Evolutionary conservation across 2,888 invertebrate genomes (phyloP).

Genomic region (Clunio marinus): DNA sequence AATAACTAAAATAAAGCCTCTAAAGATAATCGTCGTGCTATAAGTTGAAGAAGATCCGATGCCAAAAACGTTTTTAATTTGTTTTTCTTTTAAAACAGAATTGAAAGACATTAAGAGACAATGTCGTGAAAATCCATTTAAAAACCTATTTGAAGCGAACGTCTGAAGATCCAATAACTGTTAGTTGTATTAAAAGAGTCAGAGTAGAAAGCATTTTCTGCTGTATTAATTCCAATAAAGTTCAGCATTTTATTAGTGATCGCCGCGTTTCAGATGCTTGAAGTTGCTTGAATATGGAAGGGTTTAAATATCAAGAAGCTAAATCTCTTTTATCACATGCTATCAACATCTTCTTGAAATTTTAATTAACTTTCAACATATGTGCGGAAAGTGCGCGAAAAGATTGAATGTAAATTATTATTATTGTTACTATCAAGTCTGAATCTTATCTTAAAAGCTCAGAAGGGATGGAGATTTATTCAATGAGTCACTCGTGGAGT

Average conservation of each 20-base stretch:
- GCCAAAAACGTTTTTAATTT: background rate
- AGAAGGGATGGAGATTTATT: background rate
- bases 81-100: background rate
- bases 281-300: too few relatives aligned
- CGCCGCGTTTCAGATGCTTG: too few relatives aligned
- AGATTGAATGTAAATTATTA: too few relatives aligned
- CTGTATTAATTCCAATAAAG: constrained; percentile 8
- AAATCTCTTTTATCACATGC: too few relatives aligned
- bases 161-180: background rate
- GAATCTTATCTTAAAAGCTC: background rate
- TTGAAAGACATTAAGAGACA: constrained; percentile 19
- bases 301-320: too few relatives aligned
- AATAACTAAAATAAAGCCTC: background rate
- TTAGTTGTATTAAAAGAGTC: background rate
- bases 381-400: too few relatives aligned
- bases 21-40: background rate
- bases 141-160: constrained; percentile 12
- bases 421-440: too few relatives aligned
- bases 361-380: too few relatives aligned
- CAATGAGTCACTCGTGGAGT: background rate
- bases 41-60: background rate
- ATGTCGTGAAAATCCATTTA: constrained; percentile 5
- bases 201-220: background rate
- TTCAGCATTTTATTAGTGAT: constrained; percentile 18
- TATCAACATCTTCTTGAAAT: too few relatives aligned